A percentile compares a stretch with the other conserved stretches of the same genome.
Conservation (phyloP, 2,888 invertebrate genomes). For the Mycalesis mineus region DNA sequence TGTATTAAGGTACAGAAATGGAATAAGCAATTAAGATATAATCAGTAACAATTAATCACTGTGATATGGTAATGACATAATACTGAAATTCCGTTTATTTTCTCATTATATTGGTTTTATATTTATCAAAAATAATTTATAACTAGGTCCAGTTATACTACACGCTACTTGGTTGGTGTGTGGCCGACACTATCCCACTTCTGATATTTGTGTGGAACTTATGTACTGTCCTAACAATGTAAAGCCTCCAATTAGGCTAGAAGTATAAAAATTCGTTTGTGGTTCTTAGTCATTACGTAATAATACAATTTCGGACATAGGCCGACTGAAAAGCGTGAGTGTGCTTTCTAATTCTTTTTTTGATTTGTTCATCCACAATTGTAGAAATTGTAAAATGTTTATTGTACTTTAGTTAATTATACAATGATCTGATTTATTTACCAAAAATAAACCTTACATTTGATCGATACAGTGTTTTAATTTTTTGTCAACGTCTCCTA, state of each 20-base stretch:
- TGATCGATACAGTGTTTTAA: slow-evolving; percentile 59
- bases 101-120: slow-evolving; percentile 10
- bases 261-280: too few species aligned
- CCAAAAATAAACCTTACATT: slow-evolving; percentile 44
- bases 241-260: too few species aligned
- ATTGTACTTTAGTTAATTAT: slow-evolving; percentile 1
- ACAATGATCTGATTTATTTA: slow-evolving; percentile 39
- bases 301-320: too few species aligned
- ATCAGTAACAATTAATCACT: slow-evolving; percentile 36
- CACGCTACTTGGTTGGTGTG: background rate
- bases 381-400: slow-evolving; percentile 11
- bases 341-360: too few species aligned
- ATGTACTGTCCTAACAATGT: too few species aligned
- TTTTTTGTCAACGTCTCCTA: slow-evolving; percentile 57
- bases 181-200: too few species aligned
- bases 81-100: slow-evolving; percentile 29
- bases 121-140: background rate
- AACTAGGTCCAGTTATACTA: background rate
- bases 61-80: slow-evolving; percentile 43
- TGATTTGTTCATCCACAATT: background rate
- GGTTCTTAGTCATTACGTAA: too few species aligned
- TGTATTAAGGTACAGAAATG: background rate
- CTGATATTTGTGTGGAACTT: too few species aligned
- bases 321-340: too few species aligned
- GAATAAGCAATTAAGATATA: background rate